Conservation (phyloP, 1,140 invertebrate genomes). For the Penaeus chinensis region DNA sequence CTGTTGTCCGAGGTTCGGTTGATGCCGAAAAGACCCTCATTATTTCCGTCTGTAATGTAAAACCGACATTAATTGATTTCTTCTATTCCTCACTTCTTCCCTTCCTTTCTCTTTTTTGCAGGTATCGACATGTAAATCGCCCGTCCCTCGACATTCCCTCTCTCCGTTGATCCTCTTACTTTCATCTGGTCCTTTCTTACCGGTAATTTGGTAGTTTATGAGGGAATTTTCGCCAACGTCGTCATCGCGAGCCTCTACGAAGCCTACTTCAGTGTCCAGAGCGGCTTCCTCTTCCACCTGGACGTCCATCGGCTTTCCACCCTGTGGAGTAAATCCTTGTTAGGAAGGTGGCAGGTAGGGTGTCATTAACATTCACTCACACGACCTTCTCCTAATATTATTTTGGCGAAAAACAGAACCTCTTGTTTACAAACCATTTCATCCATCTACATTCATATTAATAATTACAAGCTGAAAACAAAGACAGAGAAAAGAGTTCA, state of each 20-base stretch:
- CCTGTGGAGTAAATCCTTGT: slow-evolving; percentile 68
- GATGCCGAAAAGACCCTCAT: slow-evolving; percentile 76
- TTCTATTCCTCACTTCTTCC: too few relatives aligned
- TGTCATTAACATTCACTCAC: not conserved
- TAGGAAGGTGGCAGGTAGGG: not conserved
- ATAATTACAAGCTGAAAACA: too few relatives aligned
- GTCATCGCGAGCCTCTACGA: slow-evolving; percentile 78
- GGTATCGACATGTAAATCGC: not conserved
- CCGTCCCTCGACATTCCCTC: not conserved
- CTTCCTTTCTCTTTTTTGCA: not conserved
- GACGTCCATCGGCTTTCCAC: slow-evolving; percentile 76
- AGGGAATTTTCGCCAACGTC: slow-evolving; percentile 80
- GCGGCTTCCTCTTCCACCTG: slow-evolving; percentile 76
- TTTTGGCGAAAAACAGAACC: not conserved
- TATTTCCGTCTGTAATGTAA: slow-evolving; percentile 75
- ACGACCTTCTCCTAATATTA: not conserved
- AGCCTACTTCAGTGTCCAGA: slow-evolving; percentile 76
- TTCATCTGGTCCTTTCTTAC: slow-evolving; percentile 66
- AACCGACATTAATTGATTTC: not conserved
- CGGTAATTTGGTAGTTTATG: slow-evolving; percentile 80
- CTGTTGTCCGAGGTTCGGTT: slow-evolving; percentile 76
- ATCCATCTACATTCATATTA: too few relatives aligned
- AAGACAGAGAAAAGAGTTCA: too few relatives aligned
- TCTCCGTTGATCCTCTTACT: not conserved
- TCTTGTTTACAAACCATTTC: too few relatives aligned